These are phyloP conservation scores for Urosaurus nigricauda DNA, from an alignment of 2,797 vertebrate species.

Conservation along the genomic window DNA sequence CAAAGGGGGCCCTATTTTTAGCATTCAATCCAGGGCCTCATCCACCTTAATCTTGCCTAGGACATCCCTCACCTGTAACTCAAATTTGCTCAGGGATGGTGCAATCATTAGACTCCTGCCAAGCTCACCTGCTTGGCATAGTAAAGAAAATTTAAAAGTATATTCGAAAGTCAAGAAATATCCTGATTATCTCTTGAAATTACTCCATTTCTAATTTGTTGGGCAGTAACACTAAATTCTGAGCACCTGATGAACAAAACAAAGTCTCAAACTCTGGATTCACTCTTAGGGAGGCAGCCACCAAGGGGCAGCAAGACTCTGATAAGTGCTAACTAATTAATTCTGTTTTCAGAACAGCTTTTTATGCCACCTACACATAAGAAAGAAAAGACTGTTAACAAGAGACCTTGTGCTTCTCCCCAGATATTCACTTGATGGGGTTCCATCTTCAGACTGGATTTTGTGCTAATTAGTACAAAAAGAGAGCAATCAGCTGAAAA, in stretches of 20 bases:
- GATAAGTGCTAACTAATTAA: background rate
- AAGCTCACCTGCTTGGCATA: background rate
- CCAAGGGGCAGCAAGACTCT: too few species aligned
- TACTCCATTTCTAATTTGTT: background rate
- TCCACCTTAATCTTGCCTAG: background rate
- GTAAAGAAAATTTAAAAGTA: background rate
- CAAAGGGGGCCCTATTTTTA: too few species aligned
- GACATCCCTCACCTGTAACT: background rate
- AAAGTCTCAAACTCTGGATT: background rate
- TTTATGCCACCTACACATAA: background rate
- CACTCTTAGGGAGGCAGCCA: background rate
- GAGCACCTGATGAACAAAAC: too few species aligned
- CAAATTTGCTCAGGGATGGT: background rate
- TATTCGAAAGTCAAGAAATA: background rate
- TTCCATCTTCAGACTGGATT: constrained; percentile 13
- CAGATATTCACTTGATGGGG: constrained; percentile 41
- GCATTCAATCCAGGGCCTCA: too few species aligned
- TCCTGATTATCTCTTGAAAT: background rate
- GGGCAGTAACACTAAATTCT: background rate
- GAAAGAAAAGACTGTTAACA: background rate
- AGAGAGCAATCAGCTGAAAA: constrained; percentile 4
- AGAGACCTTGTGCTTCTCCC: background rate
- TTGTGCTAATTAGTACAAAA: constrained; percentile 22
- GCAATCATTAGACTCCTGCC: background rate
- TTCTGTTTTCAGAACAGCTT: background rate